These are phyloP conservation scores for Cebus imitator DNA, from an alignment of 2,113 vertebrate species.

Conservation along the genomic window DNA sequence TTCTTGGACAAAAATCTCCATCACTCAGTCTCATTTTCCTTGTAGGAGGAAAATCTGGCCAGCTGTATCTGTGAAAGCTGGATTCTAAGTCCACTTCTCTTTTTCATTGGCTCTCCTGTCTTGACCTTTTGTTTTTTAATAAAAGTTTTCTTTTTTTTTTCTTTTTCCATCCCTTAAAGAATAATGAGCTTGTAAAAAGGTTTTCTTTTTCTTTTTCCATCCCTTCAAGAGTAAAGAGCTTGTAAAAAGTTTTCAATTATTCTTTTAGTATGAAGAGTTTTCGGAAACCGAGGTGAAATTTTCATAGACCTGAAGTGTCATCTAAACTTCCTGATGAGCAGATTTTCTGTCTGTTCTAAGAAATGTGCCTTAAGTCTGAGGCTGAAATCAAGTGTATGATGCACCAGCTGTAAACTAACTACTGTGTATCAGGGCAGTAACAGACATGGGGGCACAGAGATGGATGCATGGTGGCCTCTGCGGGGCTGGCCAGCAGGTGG, in stretches of 20 bases:
- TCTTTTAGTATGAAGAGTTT: neutral
- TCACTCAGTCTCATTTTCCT: neutral
- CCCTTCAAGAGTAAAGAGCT: no score
- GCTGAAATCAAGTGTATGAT: neutral
- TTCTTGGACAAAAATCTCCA: neutral
- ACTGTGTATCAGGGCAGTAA: neutral
- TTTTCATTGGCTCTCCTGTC: neutral
- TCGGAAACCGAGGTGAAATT: neutral
- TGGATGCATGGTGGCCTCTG: fast-evolving
- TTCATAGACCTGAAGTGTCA: neutral
- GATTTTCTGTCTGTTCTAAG: neutral
- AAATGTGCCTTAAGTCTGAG: neutral
- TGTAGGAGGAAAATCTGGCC: no score
- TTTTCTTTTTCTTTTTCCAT: no score
- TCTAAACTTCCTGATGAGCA: neutral
- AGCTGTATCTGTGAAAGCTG: neutral
- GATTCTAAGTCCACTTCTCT: neutral
- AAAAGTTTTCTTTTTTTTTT: constrained; percentile 10
- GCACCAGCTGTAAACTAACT: fast-evolving
- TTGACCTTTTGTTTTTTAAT: neutral
- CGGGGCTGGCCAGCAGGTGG: fast-evolving
- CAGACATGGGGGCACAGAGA: neutral
- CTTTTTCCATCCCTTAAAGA: neutral
- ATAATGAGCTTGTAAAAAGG: no score
- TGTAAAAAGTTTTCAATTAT: neutral